Base-by-base conservation (phyloP, 2,113 vertebrate genomes). In the Zosterops borbonicus region DNA sequence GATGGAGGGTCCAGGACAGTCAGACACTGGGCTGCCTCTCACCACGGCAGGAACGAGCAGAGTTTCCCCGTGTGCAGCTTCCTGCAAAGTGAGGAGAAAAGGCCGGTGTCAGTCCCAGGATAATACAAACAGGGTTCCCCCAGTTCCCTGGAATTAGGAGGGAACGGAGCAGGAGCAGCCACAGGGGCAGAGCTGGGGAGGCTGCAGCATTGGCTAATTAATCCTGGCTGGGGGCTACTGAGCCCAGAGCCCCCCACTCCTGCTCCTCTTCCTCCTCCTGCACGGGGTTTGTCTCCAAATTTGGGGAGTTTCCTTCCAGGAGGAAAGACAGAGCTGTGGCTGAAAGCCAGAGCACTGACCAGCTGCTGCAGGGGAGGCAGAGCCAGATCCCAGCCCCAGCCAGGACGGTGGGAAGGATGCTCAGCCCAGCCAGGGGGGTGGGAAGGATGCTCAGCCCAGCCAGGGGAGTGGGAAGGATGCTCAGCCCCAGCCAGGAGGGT, bases 21-120 rank as follows among this genome's bases (percentile, higher is more conserved):
- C 39, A 39, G 83, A 0, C 0, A 1, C 33, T 0, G 4, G 6
- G 71, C 25, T 1, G 1, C 23, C 41, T 6, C 70, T 12, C 59
- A 1, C 5, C 3, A 0, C 44, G 8, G 11, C 0, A 56, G 60
- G 56, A 31, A 24, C 0, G 8, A 84, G 74, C n/a, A 0, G 20
- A 28, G 42, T 2, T 44, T 3, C 3, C 41, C 9, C 0, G 20
- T 4, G 64, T 1, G 73, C 50, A 37, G 29, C n/a, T 29, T 41
- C 85, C 78, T 47, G 75, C 70, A 17, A 22, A 56, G 14, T 0
- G 28, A 37, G 27, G 12, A n/a, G 47, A 41, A 37, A 23, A 68
- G 76, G 76, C 58, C 31, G 6, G 2, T n/a, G 25, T 35, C 44
- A 44, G 28, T 14, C 71, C 63, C 13, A 3, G 62, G 28, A 14